Conservation (phyloP, 2,888 invertebrate genomes). For the Resseliella maxima region DNA sequence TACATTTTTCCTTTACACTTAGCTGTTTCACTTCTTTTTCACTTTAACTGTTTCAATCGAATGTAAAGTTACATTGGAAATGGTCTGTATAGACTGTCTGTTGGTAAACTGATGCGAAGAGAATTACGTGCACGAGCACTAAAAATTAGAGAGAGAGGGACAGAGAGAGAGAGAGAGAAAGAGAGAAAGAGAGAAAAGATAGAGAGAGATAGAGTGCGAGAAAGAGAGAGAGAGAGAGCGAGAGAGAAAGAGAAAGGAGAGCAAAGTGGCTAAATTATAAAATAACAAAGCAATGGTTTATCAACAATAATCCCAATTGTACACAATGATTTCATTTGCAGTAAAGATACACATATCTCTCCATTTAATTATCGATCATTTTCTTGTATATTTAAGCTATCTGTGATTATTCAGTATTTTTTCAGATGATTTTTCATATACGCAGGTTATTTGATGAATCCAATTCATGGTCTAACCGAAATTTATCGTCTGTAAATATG, state of each 20-base stretch:
- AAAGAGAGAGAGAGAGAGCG: background rate
- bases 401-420: background rate
- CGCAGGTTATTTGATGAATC: background rate
- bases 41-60: background rate
- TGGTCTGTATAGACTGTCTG: too few species aligned
- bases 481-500: constrained; percentile 23
- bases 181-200: too few species aligned
- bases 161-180: too few species aligned
- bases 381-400: background rate
- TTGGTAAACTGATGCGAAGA: too few species aligned
- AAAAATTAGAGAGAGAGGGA: too few species aligned
- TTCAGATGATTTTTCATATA: background rate
- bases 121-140: too few species aligned
- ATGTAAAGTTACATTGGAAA: constrained; percentile 4
- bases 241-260: background rate
- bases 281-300: background rate
- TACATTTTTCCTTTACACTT: constrained; percentile 4
- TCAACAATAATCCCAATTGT: background rate
- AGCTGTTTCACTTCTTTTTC: background rate
- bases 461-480: background rate
- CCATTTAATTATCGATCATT: background rate
- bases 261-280: background rate
- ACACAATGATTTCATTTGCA: background rate
- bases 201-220: too few species aligned
- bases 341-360: background rate